phyloP scores from a whole-genome alignment of 2,888 invertebrate genomes.

The Scelioninae gen. 1 region DNA sequence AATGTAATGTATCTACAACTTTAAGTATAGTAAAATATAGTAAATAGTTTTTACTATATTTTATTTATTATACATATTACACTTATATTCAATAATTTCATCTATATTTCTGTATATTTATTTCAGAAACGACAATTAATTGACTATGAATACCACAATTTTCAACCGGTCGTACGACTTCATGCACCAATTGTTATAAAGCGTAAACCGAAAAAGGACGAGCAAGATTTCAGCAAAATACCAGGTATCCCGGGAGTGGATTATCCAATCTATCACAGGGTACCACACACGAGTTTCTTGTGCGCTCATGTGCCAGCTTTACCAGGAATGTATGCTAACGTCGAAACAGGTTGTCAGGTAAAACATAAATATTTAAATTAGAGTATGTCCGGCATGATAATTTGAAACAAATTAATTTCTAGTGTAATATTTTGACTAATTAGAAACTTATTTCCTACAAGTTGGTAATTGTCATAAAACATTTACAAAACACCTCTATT shows the following conservation, averaged over 20 bases:
- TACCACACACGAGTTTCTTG: conserved; percentile 92
- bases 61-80: too few relatives aligned
- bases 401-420: conserved; percentile 17
- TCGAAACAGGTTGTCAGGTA: conserved; percentile 94
- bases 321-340: conserved; percentile 96
- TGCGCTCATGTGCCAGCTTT: conserved; percentile 91
- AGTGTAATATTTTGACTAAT: too few relatives aligned
- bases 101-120: background rate
- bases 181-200: conserved; percentile 73
- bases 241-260: conserved; percentile 92
- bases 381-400: background rate
- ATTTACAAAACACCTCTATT: too few relatives aligned
- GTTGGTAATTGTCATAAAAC: too few relatives aligned
- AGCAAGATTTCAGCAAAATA: conserved; percentile 91
- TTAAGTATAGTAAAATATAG: too few relatives aligned
- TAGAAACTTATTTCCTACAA: background rate
- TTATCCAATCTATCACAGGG: conserved; percentile 91
- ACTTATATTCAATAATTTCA: too few relatives aligned
- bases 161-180: conserved; percentile 73
- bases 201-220: conserved; percentile 85
- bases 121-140: conserved; percentile 68
- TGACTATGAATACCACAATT: conserved; percentile 74
- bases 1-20: too few relatives aligned
- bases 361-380: conserved; percentile 45
- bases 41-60: too few relatives aligned